Percentiles rank a stretch among this genome's conserved stretches.
phyloP scores from a whole-genome alignment of 1,140 invertebrate species.

The Anastatus disparis region DNA sequence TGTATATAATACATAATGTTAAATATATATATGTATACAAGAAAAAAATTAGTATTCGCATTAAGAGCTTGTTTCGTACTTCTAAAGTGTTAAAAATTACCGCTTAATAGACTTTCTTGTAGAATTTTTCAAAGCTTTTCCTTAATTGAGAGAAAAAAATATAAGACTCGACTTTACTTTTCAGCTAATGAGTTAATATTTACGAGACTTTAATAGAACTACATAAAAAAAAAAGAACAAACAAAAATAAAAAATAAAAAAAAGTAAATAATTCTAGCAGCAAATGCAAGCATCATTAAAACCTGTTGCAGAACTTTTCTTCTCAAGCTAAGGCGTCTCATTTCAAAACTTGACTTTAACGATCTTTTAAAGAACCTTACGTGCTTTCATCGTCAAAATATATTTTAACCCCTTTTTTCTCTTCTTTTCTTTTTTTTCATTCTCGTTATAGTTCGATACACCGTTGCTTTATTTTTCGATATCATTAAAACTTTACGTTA shows the following conservation, averaged over 20 bases:
- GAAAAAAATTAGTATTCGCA: no score
- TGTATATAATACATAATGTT: no score
- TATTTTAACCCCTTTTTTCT: background rate
- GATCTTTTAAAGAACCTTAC: slow-evolving; percentile 10
- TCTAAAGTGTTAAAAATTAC: no score
- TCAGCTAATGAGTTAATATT: background rate
- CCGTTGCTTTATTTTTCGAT: no score
- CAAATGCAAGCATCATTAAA: background rate
- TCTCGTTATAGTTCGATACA: slow-evolving; percentile 10
- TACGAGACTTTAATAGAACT: background rate
- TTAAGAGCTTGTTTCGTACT: no score
- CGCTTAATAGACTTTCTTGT: no score
- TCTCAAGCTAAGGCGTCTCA: slow-evolving; percentile 5
- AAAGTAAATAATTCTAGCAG: no score
- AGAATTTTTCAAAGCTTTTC: no score
- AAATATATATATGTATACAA: no score
- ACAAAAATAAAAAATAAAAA: no score
- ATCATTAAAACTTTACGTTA: slow-evolving; percentile 12
- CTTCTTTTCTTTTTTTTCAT: background rate
- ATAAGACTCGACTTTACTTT: no score
- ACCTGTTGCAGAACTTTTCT: slow-evolving; percentile 21
- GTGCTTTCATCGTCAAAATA: background rate
- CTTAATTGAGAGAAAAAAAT: no score
- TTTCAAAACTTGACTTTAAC: slow-evolving; percentile 14
- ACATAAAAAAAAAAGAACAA: background rate